Evolutionary conservation across 2,113 vertebrate genomes (phyloP).

Genomic region (Eptatretus burgeri): DNA sequence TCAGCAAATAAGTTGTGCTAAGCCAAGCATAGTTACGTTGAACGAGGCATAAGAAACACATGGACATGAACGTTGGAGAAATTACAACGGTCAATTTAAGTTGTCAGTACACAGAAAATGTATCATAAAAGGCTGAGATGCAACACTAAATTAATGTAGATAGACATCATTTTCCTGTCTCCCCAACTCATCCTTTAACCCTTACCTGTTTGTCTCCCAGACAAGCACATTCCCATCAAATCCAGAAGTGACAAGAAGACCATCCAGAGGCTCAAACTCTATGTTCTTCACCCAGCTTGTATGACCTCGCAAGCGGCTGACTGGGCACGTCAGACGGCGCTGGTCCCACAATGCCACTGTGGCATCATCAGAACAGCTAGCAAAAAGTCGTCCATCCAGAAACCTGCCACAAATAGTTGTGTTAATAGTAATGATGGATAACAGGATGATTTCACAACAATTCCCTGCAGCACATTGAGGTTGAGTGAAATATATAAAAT

Average conservation of each 20-base stretch:
- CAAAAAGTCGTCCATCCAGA: slow-evolving; percentile 83
- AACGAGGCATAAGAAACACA: background rate
- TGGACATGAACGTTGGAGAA: too few species aligned
- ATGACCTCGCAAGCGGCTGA: slow-evolving; percentile 79
- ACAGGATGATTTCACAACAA: background rate
- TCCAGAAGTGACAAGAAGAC: slow-evolving; percentile 78
- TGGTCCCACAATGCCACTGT: slow-evolving; percentile 91
- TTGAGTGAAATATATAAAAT: background rate
- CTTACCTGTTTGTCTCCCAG: slow-evolving; percentile 89
- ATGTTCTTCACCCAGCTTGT: slow-evolving; percentile 99
- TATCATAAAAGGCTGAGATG: too few species aligned
- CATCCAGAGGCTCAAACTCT: slow-evolving; percentile 79
- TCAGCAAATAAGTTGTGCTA: background rate
- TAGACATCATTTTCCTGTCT: too few species aligned
- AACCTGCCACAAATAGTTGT: slow-evolving; percentile 24
- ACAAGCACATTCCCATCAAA: slow-evolving; percentile 97
- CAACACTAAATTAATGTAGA: too few species aligned
- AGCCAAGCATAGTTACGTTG: background rate
- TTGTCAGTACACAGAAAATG: too few species aligned
- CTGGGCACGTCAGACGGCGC: slow-evolving; percentile 64
- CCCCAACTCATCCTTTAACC: background rate
- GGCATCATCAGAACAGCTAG: slow-evolving; percentile 89
- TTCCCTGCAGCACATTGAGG: background rate
- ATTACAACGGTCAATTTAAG: too few species aligned
- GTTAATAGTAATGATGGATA: background rate